Percentiles rank a stretch among this genome's conserved stretches.
These are phyloP conservation scores for Apostichopus parvimensis DNA, from an alignment of 35 echinoderm and acorn worm genomes.

Conservation along the genomic window DNA sequence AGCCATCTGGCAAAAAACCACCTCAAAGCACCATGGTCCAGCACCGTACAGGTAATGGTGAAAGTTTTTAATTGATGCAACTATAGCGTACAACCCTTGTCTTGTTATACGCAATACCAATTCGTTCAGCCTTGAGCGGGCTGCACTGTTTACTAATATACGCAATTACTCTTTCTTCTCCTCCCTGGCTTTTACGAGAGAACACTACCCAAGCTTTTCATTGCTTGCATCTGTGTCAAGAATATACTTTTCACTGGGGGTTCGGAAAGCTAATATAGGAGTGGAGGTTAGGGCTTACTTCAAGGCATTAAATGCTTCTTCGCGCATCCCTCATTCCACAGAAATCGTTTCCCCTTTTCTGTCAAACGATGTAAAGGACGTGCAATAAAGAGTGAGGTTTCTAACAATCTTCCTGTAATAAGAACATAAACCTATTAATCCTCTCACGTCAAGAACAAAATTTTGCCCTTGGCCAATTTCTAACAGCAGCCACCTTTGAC, in stretches of 20 bases:
- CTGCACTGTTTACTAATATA: slow-evolving; percentile 39
- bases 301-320: slow-evolving; percentile 19
- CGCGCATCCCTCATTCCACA: slow-evolving; percentile 23
- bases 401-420: slow-evolving; percentile 51
- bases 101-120: background rate
- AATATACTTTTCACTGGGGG: no score
- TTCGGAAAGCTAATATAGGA: no score
- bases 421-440: slow-evolving; percentile 26
- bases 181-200: slow-evolving; percentile 19
- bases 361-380: slow-evolving; percentile 30
- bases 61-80: no score
- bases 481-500: background rate
- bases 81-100: background rate
- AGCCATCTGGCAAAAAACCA: background rate
- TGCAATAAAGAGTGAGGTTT: slow-evolving; percentile 8
- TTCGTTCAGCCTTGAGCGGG: background rate
- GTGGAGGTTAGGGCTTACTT: background rate
- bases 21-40: no score
- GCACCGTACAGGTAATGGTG: no score
- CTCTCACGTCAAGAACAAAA: slow-evolving; percentile 1
- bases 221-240: background rate
- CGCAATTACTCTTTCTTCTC: slow-evolving; percentile 38
- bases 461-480: slow-evolving; percentile 27
- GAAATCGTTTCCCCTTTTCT: slow-evolving; percentile 16
- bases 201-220: background rate